phyloP scores from a whole-genome alignment of 2,888 invertebrate species.

The Noctua janthina region DNA sequence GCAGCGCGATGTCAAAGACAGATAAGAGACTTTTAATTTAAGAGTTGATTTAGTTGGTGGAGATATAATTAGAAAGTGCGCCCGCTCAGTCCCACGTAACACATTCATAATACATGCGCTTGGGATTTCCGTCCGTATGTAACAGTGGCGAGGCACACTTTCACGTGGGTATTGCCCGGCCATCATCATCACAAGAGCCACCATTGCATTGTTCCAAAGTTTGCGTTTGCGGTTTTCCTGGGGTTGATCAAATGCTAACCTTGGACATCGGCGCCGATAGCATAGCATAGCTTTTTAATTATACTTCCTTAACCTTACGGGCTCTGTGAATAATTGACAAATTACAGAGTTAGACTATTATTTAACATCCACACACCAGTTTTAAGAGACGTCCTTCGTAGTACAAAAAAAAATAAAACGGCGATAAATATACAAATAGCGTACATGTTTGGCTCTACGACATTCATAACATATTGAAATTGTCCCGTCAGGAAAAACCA shows the following conservation, averaged over 20 bases:
- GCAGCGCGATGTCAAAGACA: conserved; percentile 33
- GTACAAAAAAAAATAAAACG: conserved; percentile 46
- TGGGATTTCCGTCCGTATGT: conserved; percentile 79
- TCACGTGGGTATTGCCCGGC: conserved; percentile 82
- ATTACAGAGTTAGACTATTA: background rate
- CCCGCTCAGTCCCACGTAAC: conserved; percentile 71
- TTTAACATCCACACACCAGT: conserved; percentile 25
- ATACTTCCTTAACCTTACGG: conserved; percentile 10
- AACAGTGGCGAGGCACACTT: conserved; percentile 75
- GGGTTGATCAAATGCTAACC: conserved; percentile 45
- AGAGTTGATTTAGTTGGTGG: conserved; percentile 38
- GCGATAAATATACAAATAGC: conserved; percentile 52
- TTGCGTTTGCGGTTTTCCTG: conserved; percentile 71
- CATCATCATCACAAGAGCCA: conserved; percentile 60
- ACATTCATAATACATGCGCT: conserved; percentile 69
- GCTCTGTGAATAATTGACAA: conserved; percentile 5
- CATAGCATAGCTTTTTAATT: conserved; percentile 21
- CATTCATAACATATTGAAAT: conserved; percentile 59
- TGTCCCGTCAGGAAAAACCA: conserved; percentile 67
- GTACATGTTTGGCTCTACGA: conserved; percentile 44
- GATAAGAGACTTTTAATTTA: conserved; percentile 39
- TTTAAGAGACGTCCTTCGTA: conserved; percentile 22
- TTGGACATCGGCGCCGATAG: conserved; percentile 17
- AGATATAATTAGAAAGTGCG: conserved; percentile 76
- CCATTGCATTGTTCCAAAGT: conserved; percentile 66